phyloP scores from a whole-genome alignment of 2,888 invertebrate species.

The Melanargia galathea region DNA sequence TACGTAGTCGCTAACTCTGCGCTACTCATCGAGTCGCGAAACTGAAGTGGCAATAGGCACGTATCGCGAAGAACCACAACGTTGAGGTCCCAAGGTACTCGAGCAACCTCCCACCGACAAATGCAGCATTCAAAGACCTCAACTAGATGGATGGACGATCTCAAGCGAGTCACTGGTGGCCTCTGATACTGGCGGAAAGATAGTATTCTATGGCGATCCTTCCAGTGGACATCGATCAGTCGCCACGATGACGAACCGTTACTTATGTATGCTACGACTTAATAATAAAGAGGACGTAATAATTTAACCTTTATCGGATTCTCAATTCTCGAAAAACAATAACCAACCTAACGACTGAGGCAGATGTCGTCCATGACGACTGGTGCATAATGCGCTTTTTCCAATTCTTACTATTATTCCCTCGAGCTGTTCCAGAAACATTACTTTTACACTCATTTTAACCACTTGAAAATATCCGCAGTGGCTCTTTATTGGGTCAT shows the following conservation, averaged over 20 bases:
- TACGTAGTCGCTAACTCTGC: no score
- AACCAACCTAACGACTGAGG: slow-evolving; percentile 63
- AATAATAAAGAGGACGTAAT: slow-evolving; percentile 17
- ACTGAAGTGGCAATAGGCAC: no score
- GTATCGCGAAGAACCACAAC: no score
- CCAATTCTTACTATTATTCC: slow-evolving; percentile 47
- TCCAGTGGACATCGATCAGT: neutral
- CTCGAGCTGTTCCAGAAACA: neutral
- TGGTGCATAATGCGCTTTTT: slow-evolving; percentile 74
- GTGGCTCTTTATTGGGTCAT: no score
- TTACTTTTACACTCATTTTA: neutral
- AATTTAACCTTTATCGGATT: slow-evolving; percentile 40
- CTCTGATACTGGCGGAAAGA: no score
- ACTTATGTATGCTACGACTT: neutral
- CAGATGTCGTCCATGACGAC: slow-evolving; percentile 68
- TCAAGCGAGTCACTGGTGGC: no score
- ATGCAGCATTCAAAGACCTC: no score
- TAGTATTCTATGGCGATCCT: no score
- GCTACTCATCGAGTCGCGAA: no score
- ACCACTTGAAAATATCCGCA: neutral
- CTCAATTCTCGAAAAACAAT: slow-evolving; percentile 58
- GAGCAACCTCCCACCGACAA: no score
- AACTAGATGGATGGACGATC: no score
- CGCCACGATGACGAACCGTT: neutral
- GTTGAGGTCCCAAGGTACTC: no score